Evolutionary conservation across 2,797 vertebrate genomes (phyloP).

Genomic region (Gobionotothen gibberifrons): DNA sequence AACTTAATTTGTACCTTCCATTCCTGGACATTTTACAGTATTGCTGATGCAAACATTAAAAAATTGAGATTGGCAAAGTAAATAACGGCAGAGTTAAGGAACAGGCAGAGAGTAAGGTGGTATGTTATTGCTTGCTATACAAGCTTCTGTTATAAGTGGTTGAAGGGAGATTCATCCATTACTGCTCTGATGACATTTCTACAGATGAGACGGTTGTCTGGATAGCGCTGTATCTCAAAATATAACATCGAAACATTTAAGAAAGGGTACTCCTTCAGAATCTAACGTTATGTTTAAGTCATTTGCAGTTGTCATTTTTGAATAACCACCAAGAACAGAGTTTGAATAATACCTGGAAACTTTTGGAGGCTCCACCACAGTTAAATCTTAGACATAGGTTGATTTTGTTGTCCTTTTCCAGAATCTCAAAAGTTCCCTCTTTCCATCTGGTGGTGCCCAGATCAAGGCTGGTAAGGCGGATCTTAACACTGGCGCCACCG

Average conservation of each 20-base stretch:
- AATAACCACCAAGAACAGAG: neutral
- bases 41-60: no score
- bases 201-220: neutral
- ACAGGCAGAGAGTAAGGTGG: no score
- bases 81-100: no score
- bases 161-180: neutral
- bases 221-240: neutral
- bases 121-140: neutral
- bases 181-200: neutral
- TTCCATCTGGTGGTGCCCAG: constrained; percentile 95
- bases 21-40: no score
- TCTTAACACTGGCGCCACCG: constrained; percentile 77
- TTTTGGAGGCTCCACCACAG: constrained; percentile 89
- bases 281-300: neutral
- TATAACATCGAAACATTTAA: neutral
- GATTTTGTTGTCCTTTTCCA: constrained; percentile 95
- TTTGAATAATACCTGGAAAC: constrained; percentile 88
- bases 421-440: constrained; percentile 95
- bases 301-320: neutral
- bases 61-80: neutral
- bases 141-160: neutral
- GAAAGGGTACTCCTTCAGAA: neutral
- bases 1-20: no score
- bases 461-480: constrained; percentile 90
- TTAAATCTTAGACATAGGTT: constrained; percentile 91